These are phyloP conservation scores for Chlamydotis undulata DNA, from an alignment of 2,113 vertebrate genomes.

Conservation along the genomic window DNA sequence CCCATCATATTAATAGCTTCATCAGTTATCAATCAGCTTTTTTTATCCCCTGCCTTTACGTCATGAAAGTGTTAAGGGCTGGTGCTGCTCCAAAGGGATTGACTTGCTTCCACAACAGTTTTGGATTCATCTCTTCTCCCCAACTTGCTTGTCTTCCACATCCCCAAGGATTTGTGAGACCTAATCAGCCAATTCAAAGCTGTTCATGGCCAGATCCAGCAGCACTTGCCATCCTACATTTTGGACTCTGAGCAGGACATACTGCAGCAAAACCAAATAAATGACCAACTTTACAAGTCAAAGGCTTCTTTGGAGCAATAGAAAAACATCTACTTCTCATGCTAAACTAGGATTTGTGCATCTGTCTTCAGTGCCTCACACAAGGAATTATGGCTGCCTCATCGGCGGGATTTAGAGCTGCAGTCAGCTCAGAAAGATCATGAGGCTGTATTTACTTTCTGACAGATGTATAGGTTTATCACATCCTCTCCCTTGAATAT, in stretches of 20 bases:
- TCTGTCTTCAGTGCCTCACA: not conserved
- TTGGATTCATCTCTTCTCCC: not conserved
- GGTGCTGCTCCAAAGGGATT: not conserved
- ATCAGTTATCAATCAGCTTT: not conserved
- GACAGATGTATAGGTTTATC: not conserved
- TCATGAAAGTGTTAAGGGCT: not conserved
- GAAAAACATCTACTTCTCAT: not conserved
- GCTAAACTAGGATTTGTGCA: not conserved
- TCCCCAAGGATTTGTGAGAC: not conserved
- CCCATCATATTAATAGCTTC: not conserved
- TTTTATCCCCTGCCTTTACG: not conserved
- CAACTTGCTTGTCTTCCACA: not conserved
- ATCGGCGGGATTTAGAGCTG: not conserved
- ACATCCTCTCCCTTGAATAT: not conserved
- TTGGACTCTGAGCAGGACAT: not conserved
- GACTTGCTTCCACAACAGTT: not conserved
- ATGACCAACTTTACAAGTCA: not conserved
- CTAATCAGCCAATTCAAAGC: not conserved
- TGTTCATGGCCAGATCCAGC: not conserved
- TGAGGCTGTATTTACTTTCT: not conserved
- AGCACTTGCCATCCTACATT: not conserved
- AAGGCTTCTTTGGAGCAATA: not conserved
- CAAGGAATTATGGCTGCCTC: not conserved
- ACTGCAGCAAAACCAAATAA: not conserved
- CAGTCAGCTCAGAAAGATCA: slow-evolving; percentile 19